Conservation (phyloP, 35 echinoderm and acorn worm genomes). For the Hemicentrotus pulcherrimus region DNA sequence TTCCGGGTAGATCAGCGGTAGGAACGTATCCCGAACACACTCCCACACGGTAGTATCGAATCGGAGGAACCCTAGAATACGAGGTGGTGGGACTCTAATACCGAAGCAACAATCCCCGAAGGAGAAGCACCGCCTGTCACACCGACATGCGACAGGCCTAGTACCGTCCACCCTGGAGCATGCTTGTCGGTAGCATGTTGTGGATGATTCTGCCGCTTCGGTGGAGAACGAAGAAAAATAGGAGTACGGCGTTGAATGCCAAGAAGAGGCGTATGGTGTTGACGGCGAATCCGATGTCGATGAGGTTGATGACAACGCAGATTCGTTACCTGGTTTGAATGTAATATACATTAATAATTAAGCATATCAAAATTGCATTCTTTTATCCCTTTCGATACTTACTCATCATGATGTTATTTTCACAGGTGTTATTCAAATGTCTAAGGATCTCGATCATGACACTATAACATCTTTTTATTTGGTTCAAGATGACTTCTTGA, state of each 20-base stretch:
- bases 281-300: neutral
- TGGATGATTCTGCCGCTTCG: neutral
- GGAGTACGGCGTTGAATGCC: neutral
- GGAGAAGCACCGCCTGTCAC: neutral
- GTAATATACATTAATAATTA: no score
- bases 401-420: no score
- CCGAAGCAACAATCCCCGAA: constrained; percentile 13
- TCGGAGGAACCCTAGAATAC: neutral
- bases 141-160: neutral
- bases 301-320: neutral
- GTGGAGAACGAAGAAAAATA: neutral
- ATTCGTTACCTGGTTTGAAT: neutral
- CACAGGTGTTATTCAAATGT: no score
- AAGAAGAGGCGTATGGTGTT: neutral
- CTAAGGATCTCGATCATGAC: no score
- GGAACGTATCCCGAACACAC: neutral
- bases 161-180: neutral
- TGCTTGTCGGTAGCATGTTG: neutral
- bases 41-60: neutral
- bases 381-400: no score
- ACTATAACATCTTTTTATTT: no score
- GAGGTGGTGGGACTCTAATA: neutral
- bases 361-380: no score
- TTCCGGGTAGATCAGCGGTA: neutral
- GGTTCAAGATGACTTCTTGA: no score